Percentiles rank a stretch among this genome's conserved stretches.
These are phyloP conservation scores for Ricordea florida DNA, from an alignment of 92 coral and sea anemone species.

Conservation along the genomic window DNA sequence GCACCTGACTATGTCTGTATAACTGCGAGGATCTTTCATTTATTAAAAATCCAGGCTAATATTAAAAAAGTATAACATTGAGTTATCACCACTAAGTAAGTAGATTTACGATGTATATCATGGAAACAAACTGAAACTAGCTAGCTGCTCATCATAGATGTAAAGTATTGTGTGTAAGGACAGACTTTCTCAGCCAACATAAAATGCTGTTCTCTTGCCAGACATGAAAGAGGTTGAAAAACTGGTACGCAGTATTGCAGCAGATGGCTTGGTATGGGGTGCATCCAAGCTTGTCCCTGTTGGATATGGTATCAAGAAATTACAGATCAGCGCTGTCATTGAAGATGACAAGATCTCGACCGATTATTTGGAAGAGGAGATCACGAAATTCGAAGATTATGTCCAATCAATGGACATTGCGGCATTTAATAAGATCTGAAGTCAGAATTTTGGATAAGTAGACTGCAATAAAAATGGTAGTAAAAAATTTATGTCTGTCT, in stretches of 20 bases:
- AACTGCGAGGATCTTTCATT: too few species aligned
- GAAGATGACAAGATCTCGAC: conserved; percentile 96
- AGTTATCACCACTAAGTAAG: neutral
- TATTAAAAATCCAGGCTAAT: too few species aligned
- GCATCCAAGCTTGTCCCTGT: conserved; percentile 84
- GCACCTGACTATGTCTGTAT: too few species aligned
- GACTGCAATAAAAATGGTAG: neutral
- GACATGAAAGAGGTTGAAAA: conserved; percentile 87
- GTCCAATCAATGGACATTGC: conserved; percentile 96
- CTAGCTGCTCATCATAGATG: too few species aligned
- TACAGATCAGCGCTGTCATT: conserved; percentile 83
- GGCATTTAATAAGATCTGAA: conserved; percentile 91
- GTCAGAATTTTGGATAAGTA: neutral
- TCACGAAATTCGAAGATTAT: conserved; percentile 74
- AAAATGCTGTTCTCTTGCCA: neutral
- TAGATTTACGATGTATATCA: too few species aligned
- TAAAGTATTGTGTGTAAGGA: too few species aligned
- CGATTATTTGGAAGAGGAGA: conserved; percentile 86
- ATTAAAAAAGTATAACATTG: too few species aligned
- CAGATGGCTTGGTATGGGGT: conserved; percentile 96
- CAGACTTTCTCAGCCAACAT: neutral
- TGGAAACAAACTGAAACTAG: too few species aligned
- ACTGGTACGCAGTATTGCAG: conserved; percentile 71
- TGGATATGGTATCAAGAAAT: conserved; percentile 92
- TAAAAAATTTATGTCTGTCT: neutral